A percentile compares a stretch with the other conserved stretches of the same genome.
These are phyloP conservation scores for Melipona beecheii DNA, from an alignment of 2,888 invertebrate species.

Conservation along the genomic window DNA sequence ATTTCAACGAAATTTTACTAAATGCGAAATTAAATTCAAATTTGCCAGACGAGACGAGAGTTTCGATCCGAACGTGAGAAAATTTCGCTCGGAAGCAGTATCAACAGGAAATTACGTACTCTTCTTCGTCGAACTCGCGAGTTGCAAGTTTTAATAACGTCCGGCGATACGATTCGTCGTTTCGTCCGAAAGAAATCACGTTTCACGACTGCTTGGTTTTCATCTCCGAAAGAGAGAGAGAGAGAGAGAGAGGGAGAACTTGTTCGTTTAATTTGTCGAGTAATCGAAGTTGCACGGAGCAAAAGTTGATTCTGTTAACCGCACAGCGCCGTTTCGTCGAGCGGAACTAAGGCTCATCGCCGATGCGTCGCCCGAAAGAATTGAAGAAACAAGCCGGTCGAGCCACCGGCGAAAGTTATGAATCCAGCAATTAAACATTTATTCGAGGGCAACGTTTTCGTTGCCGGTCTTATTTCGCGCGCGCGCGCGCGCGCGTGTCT, in stretches of 20 bases:
- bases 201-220: neutral
- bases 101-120: constrained; percentile 30
- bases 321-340: neutral
- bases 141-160: constrained; percentile 8
- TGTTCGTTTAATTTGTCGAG: neutral
- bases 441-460: constrained; percentile 2
- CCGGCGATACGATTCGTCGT: neutral
- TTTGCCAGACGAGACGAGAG: neutral
- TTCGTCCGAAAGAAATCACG: neutral
- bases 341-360: neutral
- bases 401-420: neutral
- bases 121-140: neutral
- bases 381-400: neutral
- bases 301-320: neutral
- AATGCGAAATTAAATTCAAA: neutral
- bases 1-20: constrained; percentile 14
- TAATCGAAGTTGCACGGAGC: neutral
- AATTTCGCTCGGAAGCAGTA: neutral
- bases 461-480: constrained; percentile 27
- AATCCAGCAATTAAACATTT: constrained; percentile 36
- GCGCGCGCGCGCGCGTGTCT: neutral
- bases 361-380: neutral
- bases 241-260: neutral
- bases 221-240: neutral
- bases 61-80: too few species aligned